A percentile compares a stretch with the other conserved stretches of the same genome.
Conservation (phyloP, 2,113 vertebrate species). For the Urocynchramus pylzowi region DNA sequence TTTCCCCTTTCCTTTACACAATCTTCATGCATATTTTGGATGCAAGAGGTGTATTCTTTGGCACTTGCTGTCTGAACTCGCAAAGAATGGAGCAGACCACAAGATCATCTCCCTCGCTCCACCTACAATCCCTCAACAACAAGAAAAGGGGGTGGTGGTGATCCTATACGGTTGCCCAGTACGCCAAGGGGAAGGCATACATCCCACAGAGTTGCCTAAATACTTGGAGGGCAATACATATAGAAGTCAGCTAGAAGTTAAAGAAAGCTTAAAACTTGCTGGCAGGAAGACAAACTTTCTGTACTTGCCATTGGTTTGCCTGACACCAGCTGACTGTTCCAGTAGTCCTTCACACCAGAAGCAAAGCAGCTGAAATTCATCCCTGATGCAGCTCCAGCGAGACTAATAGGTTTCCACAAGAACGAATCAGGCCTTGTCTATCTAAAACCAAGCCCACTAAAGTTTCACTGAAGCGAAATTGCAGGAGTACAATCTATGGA, state of each 20-base stretch:
- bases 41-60: slow-evolving; percentile 4
- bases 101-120: background rate
- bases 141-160: fast-evolving
- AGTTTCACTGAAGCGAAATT: slow-evolving; percentile 67
- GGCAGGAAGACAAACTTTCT: background rate
- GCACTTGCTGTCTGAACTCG: background rate
- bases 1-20: background rate
- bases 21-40: background rate
- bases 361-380: slow-evolving; percentile 8
- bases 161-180: background rate
- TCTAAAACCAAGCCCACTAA: slow-evolving; percentile 67
- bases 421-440: slow-evolving; percentile 1
- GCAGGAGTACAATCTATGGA: slow-evolving; percentile 72
- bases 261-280: background rate
- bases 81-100: background rate
- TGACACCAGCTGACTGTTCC: slow-evolving; percentile 43
- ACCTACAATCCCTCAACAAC: background rate
- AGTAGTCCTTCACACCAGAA: slow-evolving; percentile 33
- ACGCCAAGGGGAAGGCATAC: background rate
- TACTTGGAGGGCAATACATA: background rate
- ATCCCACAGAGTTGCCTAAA: background rate
- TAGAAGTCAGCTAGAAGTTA: background rate
- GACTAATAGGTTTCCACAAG: slow-evolving; percentile 3
- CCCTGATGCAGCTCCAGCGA: background rate
- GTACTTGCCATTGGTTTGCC: slow-evolving; percentile 16